Conservation (phyloP, 2,797 vertebrate genomes). For the Myripristis murdjan region DNA sequence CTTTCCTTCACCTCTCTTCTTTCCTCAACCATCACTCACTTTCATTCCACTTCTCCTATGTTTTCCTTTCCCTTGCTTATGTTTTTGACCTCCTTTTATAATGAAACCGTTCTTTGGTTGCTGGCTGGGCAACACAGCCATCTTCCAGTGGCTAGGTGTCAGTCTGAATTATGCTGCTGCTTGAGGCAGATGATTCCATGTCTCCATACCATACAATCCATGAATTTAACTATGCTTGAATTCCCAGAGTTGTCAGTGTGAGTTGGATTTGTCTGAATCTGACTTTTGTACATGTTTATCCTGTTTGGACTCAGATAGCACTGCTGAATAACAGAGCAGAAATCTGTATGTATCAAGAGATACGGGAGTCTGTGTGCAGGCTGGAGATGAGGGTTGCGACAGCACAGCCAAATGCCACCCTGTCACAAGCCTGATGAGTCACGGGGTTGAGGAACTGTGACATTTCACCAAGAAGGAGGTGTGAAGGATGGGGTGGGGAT, state of each 20-base stretch:
- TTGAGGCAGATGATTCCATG: background rate
- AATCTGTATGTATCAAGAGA: slow-evolving; percentile 10
- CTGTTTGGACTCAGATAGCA: slow-evolving; percentile 6
- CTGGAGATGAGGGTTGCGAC: background rate
- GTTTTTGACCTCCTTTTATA: no score
- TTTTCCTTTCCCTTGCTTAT: no score
- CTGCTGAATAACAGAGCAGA: slow-evolving; percentile 3
- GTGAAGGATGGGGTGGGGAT: background rate
- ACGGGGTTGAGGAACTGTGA: slow-evolving; percentile 4
- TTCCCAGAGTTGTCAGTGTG: background rate
- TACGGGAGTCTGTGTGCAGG: slow-evolving; percentile 7
- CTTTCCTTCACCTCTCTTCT: no score
- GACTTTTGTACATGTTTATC: background rate
- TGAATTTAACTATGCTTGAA: background rate
- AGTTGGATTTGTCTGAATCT: slow-evolving; percentile 1
- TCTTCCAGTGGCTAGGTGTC: no score
- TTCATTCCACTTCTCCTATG: no score
- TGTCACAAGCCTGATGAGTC: slow-evolving; percentile 13
- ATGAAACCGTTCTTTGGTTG: no score
- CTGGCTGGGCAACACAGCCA: no score
- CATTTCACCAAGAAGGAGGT: background rate
- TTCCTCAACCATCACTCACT: no score
- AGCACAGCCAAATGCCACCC: slow-evolving; percentile 11
- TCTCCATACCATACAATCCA: background rate
- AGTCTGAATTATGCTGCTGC: no score